Evolutionary conservation across 1,140 invertebrate genomes (phyloP).

Genomic region (Ceratina australensis): DNA sequence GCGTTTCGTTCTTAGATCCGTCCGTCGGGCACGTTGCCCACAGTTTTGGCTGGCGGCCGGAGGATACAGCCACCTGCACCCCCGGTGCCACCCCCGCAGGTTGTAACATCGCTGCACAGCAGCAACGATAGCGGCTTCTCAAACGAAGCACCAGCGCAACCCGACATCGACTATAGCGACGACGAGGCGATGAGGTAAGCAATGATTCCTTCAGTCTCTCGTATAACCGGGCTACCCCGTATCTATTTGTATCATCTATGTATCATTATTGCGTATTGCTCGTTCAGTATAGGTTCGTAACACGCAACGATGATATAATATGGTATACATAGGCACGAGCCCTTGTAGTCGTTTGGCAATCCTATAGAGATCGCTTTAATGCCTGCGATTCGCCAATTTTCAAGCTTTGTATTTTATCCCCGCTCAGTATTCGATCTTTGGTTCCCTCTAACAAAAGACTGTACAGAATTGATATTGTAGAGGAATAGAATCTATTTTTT

Average conservation of each 20-base stretch:
- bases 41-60: slow-evolving; percentile 73
- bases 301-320: too few relatives aligned
- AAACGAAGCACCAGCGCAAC: slow-evolving; percentile 92
- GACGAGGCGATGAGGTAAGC: slow-evolving; percentile 90
- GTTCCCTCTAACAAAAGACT: slow-evolving; percentile 13
- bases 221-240: too few relatives aligned
- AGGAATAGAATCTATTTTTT: slow-evolving; percentile 1
- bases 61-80: slow-evolving; percentile 77
- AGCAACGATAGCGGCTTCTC: slow-evolving; percentile 95
- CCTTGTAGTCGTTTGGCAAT: slow-evolving; percentile 1
- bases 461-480: slow-evolving; percentile 9
- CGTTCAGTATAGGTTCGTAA: too few relatives aligned
- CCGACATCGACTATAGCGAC: slow-evolving; percentile 93
- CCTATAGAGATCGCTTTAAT: slow-evolving; percentile 37
- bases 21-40: slow-evolving; percentile 77
- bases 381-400: slow-evolving; percentile 24
- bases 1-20: slow-evolving; percentile 68
- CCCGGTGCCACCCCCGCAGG: slow-evolving; percentile 79
- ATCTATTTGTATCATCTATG: too few relatives aligned
- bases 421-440: slow-evolving; percentile 8
- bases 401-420: slow-evolving; percentile 37
- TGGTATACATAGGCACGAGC: too few relatives aligned
- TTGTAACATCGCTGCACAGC: slow-evolving; percentile 88
- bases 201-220: not conserved
- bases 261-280: too few relatives aligned